A percentile compares a stretch with the other conserved stretches of the same genome.
Evolutionary conservation across 1,140 invertebrate species (phyloP).

Genomic region (Bicyclus anynana): DNA sequence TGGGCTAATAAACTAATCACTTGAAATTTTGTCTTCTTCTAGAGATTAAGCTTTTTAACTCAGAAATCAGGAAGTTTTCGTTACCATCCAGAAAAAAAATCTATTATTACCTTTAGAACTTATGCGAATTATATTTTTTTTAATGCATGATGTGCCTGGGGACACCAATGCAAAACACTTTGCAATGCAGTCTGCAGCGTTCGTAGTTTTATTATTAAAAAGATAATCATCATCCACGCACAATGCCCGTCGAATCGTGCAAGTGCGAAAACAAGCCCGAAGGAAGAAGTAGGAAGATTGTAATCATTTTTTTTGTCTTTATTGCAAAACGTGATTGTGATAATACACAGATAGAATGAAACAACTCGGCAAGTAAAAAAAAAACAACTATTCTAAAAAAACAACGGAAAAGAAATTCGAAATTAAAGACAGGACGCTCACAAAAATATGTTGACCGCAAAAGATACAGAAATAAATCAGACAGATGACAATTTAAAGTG

Average conservation of each 20-base stretch:
- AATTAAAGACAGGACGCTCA: constrained; percentile 38
- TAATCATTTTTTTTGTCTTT: neutral
- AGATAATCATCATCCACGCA: neutral
- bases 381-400: constrained; percentile 17
- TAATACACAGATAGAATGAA: neutral
- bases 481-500: constrained; percentile 79
- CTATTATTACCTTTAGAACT: neutral
- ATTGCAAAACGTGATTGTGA: neutral
- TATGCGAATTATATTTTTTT: neutral
- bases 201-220: neutral
- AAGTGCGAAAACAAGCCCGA: neutral
- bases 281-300: neutral
- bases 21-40: too few species aligned
- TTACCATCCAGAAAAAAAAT: too few species aligned
- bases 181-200: neutral
- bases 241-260: neutral
- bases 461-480: constrained; percentile 78
- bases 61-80: too few species aligned
- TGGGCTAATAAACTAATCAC: too few species aligned
- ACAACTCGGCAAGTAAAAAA: neutral
- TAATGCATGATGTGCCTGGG: neutral
- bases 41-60: too few species aligned
- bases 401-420: constrained; percentile 27
- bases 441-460: constrained; percentile 73
- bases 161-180: neutral